Percentiles rank a stretch among this genome's conserved stretches.
Conservation (phyloP, 2,797 vertebrate species). For the Labroides dimidiatus region DNA sequence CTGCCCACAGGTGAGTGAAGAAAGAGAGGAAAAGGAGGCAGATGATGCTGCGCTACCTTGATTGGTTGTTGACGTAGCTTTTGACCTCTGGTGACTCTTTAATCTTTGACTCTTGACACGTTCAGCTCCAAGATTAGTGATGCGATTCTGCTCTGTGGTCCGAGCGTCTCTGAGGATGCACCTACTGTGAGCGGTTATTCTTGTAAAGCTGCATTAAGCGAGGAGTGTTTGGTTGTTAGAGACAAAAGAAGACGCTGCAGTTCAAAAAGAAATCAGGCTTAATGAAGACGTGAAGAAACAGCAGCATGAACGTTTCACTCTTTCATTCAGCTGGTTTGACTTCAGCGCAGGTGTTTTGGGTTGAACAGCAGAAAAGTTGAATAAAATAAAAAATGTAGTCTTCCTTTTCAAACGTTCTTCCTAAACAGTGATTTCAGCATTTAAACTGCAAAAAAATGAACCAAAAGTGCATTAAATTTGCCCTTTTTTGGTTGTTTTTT, state of each 20-base stretch:
- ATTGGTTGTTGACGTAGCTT: neutral
- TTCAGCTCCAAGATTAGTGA: conserved; percentile 32
- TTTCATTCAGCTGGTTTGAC: neutral
- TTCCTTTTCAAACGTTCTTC: too few species aligned
- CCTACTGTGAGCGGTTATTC: neutral
- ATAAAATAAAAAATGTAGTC: neutral
- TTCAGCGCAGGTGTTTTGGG: neutral
- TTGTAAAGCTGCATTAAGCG: neutral
- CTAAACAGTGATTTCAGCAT: too few species aligned
- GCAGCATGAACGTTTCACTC: neutral
- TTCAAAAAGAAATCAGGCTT: neutral
- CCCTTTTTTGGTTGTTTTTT: too few species aligned
- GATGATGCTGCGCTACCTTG: neutral
- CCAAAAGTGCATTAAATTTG: too few species aligned
- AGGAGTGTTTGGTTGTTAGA: neutral
- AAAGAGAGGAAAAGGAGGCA: neutral
- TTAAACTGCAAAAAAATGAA: too few species aligned
- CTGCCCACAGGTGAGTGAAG: conserved; percentile 50
- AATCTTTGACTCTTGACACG: conserved; percentile 52
- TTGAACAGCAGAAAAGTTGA: neutral
- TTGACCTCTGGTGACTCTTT: conserved; percentile 19
- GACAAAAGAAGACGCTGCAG: neutral
- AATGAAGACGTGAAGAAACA: neutral
- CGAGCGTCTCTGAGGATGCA: neutral
- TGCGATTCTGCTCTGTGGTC: neutral